These are phyloP conservation scores for Gadus macrocephalus DNA, from an alignment of 2,113 vertebrate genomes.

Conservation along the genomic window DNA sequence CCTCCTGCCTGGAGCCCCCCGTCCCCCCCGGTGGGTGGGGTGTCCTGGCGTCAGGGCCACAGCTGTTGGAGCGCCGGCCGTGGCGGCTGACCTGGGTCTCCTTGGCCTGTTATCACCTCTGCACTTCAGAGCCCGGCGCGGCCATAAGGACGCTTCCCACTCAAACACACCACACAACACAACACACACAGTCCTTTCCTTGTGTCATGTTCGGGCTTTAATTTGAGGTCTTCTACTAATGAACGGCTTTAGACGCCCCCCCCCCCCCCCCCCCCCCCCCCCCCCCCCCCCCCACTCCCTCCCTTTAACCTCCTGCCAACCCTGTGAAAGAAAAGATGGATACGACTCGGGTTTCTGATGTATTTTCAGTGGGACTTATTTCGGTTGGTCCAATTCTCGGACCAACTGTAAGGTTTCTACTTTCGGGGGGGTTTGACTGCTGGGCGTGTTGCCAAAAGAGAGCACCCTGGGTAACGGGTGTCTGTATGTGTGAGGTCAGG, in stretches of 20 bases:
- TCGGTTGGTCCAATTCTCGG: too few relatives aligned
- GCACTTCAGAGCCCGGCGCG: slow-evolving; percentile 34
- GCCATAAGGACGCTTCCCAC: slow-evolving; percentile 58
- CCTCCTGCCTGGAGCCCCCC: too few relatives aligned
- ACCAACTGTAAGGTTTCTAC: too few relatives aligned
- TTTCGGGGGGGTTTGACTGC: too few relatives aligned
- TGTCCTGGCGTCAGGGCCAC: slow-evolving; percentile 29
- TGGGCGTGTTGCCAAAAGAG: too few relatives aligned
- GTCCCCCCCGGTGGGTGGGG: not conserved
- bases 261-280: slow-evolving; percentile 8
- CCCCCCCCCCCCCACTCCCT: slow-evolving; percentile 3
- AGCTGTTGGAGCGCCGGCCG: slow-evolving; percentile 52
- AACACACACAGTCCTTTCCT: not conserved
- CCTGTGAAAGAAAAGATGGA: too few relatives aligned
- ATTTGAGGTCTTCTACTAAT: slow-evolving; percentile 33
- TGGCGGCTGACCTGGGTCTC: slow-evolving; percentile 36
- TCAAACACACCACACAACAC: slow-evolving; percentile 7
- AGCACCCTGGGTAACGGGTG: too few relatives aligned
- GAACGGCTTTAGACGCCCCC: slow-evolving; percentile 26
- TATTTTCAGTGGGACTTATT: too few relatives aligned
- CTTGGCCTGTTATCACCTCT: slow-evolving; percentile 49
- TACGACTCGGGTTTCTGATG: too few relatives aligned
- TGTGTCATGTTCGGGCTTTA: slow-evolving; percentile 20
- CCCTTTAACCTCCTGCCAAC: not conserved
- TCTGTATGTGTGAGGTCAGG: too few relatives aligned